Evolutionary conservation across 2,797 vertebrate species (phyloP).

Genomic region (Tapirus indicus): DNA sequence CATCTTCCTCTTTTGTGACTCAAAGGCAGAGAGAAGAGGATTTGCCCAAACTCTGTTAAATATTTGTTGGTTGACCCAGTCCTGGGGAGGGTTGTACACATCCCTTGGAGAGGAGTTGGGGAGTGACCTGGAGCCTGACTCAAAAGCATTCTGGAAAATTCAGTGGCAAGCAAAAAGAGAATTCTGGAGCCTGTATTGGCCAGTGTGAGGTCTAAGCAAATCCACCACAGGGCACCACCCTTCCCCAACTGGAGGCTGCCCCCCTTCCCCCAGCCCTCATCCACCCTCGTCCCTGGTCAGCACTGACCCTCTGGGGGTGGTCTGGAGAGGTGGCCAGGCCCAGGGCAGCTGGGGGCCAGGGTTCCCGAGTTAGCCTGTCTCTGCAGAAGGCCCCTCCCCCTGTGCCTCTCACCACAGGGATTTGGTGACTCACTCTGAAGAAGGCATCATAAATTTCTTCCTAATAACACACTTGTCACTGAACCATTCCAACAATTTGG

Average conservation of each 20-base stretch:
- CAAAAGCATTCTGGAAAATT: neutral
- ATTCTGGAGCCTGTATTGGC: neutral
- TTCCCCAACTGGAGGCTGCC: neutral
- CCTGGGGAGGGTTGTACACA: neutral
- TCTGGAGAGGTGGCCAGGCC: neutral
- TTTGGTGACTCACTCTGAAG: neutral
- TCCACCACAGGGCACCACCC: neutral
- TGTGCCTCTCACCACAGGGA: neutral
- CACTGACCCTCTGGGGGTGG: neutral
- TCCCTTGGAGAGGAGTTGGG: neutral
- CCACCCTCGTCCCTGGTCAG: neutral
- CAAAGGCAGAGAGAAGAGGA: slow-evolving; percentile 29
- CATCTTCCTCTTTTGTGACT: neutral
- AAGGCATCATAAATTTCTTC: slow-evolving; percentile 56
- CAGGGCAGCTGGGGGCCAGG: neutral
- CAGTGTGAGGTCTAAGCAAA: neutral
- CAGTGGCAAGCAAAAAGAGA: neutral
- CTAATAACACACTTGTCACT: slow-evolving; percentile 51
- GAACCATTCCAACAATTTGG: neutral
- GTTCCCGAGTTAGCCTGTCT: neutral
- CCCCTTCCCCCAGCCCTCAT: no score
- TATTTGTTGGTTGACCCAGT: neutral
- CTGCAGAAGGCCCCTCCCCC: neutral
- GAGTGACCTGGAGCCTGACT: neutral
- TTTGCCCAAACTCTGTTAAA: neutral